These are phyloP conservation scores for Hybognathus amarus DNA, from an alignment of 2,797 vertebrate genomes.

Conservation along the genomic window DNA sequence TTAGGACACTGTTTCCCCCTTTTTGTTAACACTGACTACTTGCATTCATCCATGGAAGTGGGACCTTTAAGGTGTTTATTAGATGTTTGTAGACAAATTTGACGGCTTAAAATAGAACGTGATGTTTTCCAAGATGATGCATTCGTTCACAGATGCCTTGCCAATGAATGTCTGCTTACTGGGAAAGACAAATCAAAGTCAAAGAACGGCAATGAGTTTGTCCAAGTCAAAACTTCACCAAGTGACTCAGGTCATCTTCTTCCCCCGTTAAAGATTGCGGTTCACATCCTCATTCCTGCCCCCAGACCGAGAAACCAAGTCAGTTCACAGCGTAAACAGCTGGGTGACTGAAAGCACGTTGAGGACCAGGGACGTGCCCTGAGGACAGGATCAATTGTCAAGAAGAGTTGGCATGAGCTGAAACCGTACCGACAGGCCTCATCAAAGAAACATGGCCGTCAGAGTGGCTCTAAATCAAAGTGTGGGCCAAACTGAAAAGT, in stretches of 20 bases:
- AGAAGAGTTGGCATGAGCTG: conserved; percentile 63
- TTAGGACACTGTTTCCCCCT: not conserved
- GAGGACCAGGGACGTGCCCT: conserved; percentile 37
- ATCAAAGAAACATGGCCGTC: conserved; percentile 77
- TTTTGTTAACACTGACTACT: not conserved
- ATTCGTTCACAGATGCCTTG: conserved; percentile 12
- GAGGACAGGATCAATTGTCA: conserved; percentile 65
- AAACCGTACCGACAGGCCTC: conserved; percentile 71
- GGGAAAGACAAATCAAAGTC: not conserved
- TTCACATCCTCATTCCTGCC: conserved; percentile 13
- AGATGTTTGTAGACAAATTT: conserved; percentile 27
- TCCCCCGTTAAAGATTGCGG: not conserved
- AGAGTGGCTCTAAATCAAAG: conserved; percentile 70
- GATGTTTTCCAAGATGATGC: not conserved
- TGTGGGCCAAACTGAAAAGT: conserved; percentile 67
- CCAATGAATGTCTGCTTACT: not conserved
- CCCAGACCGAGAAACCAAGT: not conserved
- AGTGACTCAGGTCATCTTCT: conserved; percentile 4
- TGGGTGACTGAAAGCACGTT: conserved; percentile 32
- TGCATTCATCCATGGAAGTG: not conserved
- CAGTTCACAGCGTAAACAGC: conserved; percentile 36
- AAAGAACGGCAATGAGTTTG: not conserved
- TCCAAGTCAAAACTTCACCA: not conserved
- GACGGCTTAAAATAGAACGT: conserved; percentile 10
- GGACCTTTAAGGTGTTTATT: conserved; percentile 6